Conservation (phyloP, 1,140 invertebrate species). For the Gerris buenoi region DNA sequence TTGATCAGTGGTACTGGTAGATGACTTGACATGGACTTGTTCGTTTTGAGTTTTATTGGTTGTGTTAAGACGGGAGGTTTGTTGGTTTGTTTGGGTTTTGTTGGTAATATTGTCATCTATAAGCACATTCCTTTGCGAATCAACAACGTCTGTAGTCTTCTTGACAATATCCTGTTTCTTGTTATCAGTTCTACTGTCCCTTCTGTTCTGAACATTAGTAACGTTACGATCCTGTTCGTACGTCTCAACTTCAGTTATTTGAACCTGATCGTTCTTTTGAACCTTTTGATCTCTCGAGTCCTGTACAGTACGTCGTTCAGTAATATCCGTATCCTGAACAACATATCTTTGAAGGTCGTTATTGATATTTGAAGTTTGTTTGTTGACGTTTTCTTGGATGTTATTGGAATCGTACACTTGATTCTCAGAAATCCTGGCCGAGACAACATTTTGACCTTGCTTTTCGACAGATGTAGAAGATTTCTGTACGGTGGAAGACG, state of each 20-base stretch:
- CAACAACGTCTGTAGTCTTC: neutral
- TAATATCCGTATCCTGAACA: neutral
- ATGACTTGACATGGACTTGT: neutral
- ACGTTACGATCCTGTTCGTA: neutral
- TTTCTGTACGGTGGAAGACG: neutral
- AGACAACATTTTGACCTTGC: neutral
- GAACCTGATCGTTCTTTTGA: neutral
- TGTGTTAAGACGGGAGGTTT: neutral
- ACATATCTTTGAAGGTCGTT: too few species aligned
- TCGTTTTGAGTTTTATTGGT: neutral
- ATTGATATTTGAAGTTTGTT: neutral
- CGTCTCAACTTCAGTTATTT: neutral
- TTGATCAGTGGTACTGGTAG: slow-evolving; percentile 24
- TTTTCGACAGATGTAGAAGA: neutral
- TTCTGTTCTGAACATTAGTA: neutral
- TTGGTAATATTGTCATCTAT: too few species aligned
- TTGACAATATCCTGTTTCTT: neutral
- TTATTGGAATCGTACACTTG: neutral
- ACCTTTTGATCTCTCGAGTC: neutral
- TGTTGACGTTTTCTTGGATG: neutral
- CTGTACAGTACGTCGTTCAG: neutral
- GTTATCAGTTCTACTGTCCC: neutral
- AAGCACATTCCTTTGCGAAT: neutral
- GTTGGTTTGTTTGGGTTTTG: too few species aligned
- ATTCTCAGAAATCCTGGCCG: neutral